phyloP scores from a whole-genome alignment of 2,113 vertebrate species.

The Seriola aureovittata region DNA sequence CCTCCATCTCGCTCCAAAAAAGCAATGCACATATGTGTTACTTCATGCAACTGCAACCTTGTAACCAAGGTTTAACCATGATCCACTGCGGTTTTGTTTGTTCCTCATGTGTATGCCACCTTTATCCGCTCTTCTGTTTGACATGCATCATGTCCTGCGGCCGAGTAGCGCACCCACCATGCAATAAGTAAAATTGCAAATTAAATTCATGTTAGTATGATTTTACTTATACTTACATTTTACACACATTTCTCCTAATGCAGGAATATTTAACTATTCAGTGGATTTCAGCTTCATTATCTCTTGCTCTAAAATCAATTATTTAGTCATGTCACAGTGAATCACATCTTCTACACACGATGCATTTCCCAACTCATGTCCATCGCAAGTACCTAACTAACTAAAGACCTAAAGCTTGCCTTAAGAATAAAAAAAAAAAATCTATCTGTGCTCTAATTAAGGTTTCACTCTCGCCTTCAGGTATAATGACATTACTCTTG shows the following conservation, averaged over 20 bases:
- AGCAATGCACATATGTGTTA: background rate
- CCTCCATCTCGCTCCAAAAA: background rate
- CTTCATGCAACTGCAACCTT: background rate
- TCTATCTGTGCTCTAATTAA: background rate
- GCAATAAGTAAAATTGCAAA: background rate
- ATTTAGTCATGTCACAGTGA: background rate
- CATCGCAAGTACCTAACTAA: background rate
- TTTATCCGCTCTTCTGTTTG: background rate
- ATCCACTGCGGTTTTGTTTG: background rate
- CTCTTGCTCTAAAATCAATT: background rate
- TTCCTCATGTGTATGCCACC: background rate
- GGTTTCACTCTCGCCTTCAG: background rate
- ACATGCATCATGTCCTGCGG: background rate
- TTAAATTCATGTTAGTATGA: background rate
- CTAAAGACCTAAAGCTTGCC: background rate
- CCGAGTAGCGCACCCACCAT: background rate
- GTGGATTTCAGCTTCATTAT: background rate
- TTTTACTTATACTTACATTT: background rate
- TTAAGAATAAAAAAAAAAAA: background rate
- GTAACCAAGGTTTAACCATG: background rate
- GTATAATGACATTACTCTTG: background rate
- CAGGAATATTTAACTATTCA: background rate
- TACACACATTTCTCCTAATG: background rate
- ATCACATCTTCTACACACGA: background rate
- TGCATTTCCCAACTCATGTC: background rate